Evolutionary conservation across 1,140 invertebrate species (phyloP).

Genomic region (Aethina tumida): DNA sequence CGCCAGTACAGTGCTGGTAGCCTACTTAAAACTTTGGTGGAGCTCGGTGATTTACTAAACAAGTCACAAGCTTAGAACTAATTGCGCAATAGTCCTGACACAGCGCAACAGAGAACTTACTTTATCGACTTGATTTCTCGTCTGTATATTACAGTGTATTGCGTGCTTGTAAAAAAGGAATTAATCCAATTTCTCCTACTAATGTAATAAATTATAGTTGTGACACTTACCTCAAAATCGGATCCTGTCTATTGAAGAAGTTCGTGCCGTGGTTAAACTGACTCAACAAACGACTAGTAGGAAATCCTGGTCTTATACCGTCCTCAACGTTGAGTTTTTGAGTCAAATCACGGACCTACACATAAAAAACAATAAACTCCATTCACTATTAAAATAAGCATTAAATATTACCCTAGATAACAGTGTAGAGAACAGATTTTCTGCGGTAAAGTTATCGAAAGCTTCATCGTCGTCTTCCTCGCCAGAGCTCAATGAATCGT

Average conservation of each 20-base stretch:
- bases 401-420: conserved; percentile 56
- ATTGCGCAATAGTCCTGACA: too few species aligned
- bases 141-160: conserved; percentile 26
- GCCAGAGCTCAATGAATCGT: conserved; percentile 75
- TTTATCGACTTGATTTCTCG: conserved; percentile 26
- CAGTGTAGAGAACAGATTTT: conserved; percentile 80
- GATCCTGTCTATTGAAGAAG: conserved; percentile 31
- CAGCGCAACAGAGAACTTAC: conserved; percentile 24
- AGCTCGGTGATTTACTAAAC: too few species aligned
- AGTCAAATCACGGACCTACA: conserved; percentile 69
- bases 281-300: conserved; percentile 41
- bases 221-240: conserved; percentile 25
- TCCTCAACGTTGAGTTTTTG: conserved; percentile 77
- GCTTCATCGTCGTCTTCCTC: conserved; percentile 83
- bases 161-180: conserved; percentile 28
- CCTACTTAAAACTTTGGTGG: too few species aligned
- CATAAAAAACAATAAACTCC: conserved; percentile 11
- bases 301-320: conserved; percentile 45
- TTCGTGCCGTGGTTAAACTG: conserved; percentile 33
- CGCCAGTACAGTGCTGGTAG: too few species aligned
- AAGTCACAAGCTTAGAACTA: too few species aligned
- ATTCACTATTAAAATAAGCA: conserved; percentile 3
- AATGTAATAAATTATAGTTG: conserved; percentile 1
- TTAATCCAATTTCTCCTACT: conserved; percentile 6
- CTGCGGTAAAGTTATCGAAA: conserved; percentile 80